These are phyloP conservation scores for Lithobates sylvaticus DNA, from an alignment of 2,797 vertebrate species.

Conservation along the genomic window DNA sequence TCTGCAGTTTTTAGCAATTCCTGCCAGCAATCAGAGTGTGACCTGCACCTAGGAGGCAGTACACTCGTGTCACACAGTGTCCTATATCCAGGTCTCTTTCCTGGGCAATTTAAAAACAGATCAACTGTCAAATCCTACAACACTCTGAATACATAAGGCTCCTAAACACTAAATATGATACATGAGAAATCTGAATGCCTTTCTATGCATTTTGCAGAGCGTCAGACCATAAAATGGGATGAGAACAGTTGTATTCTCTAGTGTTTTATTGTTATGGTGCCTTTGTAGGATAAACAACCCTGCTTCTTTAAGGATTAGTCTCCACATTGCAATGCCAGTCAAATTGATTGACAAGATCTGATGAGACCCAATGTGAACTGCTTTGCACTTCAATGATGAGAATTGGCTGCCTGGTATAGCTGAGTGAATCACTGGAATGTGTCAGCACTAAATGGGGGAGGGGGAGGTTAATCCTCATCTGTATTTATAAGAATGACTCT, in stretches of 20 bases:
- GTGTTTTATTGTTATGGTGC: slow-evolving; percentile 23
- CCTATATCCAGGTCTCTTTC: no score
- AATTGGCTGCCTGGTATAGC: slow-evolving; percentile 34
- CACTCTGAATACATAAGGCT: no score
- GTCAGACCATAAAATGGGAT: slow-evolving; percentile 1
- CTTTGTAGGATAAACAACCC: neutral
- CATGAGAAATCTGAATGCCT: neutral
- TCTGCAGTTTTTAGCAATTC: no score
- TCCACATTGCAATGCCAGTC: slow-evolving; percentile 4
- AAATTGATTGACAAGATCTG: slow-evolving; percentile 1
- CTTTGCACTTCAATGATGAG: slow-evolving; percentile 15
- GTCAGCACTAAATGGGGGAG: neutral
- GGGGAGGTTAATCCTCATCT: neutral
- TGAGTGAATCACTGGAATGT: slow-evolving; percentile 44
- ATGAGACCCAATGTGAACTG: slow-evolving; percentile 18
- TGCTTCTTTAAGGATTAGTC: slow-evolving; percentile 15
- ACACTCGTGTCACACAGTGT: no score
- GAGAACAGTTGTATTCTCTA: slow-evolving; percentile 1
- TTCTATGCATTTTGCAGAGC: neutral
- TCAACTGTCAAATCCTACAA: no score
- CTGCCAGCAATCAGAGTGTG: no score
- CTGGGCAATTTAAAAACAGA: no score
- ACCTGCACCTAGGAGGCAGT: no score
- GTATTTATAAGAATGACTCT: neutral
- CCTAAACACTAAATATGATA: no score